Base-by-base conservation (phyloP, 2,113 vertebrate genomes). In the Nesogale talazaci region DNA sequence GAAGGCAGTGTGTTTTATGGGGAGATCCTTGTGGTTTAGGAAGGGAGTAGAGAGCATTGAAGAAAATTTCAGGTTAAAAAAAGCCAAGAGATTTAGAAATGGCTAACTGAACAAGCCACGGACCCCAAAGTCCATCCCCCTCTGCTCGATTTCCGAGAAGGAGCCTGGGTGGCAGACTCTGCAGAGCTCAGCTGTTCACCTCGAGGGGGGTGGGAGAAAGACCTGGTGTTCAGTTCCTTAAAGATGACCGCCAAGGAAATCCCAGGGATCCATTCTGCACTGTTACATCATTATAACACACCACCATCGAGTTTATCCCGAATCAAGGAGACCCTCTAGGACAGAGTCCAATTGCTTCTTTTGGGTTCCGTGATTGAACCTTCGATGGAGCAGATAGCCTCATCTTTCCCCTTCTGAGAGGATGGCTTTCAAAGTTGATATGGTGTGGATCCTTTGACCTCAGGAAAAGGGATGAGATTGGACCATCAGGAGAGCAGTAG, bases 111-210 rank as follows among this genome's bases (percentile, higher is more conserved):
- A n/a, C 20, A 20, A 79, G 8, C 56, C 15, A 22, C n/a, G 75
- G 34, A 38, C 19, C 29, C 59, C 5, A 1, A 3, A 46, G 23
- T 46, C 57, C 34, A 29, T 15, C 34, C 4, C 34, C 15, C 11
- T 0, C 2, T 0, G 2, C 14, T 72, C 3, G 36, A 72, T 19
- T 36, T 9, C 0, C 36, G 34, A 19, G 5, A 34, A 36, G 34
- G 70, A 72, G 70, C 70, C n/a, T 72, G 70, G 59, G 59, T 61
- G 22, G 59, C 59, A 6, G 4, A 61, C 17, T 61, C 17, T 61
- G 16, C 19, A 61, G 59, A 20, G 59, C 22, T 61, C 59, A 61
- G 59, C 22, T 61, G 22, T 23, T 61, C 16, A 61, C 59, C 59
- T 4, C 19, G 2, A 61, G 59, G 59, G 19, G 19, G 59, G 59